Percentiles rank a stretch among this genome's conserved stretches.
Conservation (phyloP, 2,797 vertebrate species). For the Phrynocephalus vlangalii region DNA sequence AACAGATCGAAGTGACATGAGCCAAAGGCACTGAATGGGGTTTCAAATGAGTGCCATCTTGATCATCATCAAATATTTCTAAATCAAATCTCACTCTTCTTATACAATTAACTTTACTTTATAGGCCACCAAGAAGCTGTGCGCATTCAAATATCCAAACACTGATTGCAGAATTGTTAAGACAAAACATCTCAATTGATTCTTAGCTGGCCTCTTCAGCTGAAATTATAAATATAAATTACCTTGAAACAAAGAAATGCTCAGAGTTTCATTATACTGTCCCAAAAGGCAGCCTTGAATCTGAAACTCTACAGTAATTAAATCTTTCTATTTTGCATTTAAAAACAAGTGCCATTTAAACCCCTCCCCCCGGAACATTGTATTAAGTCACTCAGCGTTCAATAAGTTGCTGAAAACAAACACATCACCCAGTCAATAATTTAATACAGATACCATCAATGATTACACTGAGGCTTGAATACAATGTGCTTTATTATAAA, state of each 20-base stretch:
- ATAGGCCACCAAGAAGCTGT: background rate
- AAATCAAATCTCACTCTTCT: background rate
- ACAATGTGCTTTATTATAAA: constrained; percentile 14
- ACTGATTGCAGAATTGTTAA: constrained; percentile 10
- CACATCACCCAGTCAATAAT: constrained; percentile 14
- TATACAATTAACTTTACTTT: constrained; percentile 4
- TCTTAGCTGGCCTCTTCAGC: constrained; percentile 6
- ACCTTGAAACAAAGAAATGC: constrained; percentile 14
- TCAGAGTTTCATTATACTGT: background rate
- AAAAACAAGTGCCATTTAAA: background rate
- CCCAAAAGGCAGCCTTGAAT: background rate
- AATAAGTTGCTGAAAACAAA: constrained; percentile 27
- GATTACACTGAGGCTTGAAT: constrained; percentile 21
- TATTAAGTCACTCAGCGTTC: background rate
- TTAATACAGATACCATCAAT: constrained; percentile 35
- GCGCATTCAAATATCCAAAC: constrained; percentile 17
- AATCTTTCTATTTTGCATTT: constrained; percentile 3
- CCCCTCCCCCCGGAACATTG: background rate
- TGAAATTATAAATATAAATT: background rate
- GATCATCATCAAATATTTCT: background rate
- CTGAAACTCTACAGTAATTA: background rate
- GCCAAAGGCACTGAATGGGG: background rate
- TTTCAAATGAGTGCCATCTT: background rate
- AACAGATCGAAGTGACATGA: background rate
- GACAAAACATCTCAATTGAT: constrained; percentile 19